These are phyloP conservation scores for Stegana nigrithorax DNA, from an alignment of 2,888 invertebrate species.

Conservation along the genomic window DNA sequence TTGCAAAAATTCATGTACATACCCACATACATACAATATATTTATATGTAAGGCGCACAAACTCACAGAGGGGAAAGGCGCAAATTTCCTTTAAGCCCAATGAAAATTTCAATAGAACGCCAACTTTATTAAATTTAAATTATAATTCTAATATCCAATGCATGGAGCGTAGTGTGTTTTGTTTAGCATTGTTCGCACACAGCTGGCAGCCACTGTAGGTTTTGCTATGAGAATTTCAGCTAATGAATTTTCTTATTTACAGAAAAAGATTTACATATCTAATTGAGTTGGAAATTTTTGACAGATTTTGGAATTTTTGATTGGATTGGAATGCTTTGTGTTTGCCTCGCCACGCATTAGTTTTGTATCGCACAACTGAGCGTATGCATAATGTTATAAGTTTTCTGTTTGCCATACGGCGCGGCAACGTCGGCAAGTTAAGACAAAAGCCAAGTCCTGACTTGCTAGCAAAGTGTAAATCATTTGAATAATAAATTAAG, in stretches of 20 bases:
- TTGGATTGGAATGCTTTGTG: background rate
- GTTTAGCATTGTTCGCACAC: too few species aligned
- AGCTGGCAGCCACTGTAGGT: too few species aligned
- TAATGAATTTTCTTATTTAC: slow-evolving; percentile 13
- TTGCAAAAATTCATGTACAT: slow-evolving; percentile 32
- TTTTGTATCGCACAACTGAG: background rate
- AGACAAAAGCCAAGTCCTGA: background rate
- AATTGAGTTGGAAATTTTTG: slow-evolving; percentile 11
- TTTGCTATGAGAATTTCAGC: too few species aligned
- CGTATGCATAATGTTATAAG: slow-evolving; percentile 5
- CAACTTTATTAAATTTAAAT: too few species aligned
- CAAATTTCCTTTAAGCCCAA: too few species aligned
- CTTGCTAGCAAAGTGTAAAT: background rate
- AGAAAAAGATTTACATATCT: slow-evolving; percentile 6
- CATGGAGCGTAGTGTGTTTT: too few species aligned
- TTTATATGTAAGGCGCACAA: too few species aligned
- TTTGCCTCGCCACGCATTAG: background rate
- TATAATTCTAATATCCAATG: too few species aligned
- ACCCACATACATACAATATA: slow-evolving; percentile 24
- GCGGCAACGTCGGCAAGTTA: too few species aligned
- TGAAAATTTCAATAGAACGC: too few species aligned
- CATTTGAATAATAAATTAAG: background rate
- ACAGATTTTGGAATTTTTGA: background rate
- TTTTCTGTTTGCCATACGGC: too few species aligned
- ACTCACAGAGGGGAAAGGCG: too few species aligned